A percentile compares a stretch with the other conserved stretches of the same genome.
phyloP scores from a whole-genome alignment of 2,888 invertebrate species.

The Ophion obscuratus region DNA sequence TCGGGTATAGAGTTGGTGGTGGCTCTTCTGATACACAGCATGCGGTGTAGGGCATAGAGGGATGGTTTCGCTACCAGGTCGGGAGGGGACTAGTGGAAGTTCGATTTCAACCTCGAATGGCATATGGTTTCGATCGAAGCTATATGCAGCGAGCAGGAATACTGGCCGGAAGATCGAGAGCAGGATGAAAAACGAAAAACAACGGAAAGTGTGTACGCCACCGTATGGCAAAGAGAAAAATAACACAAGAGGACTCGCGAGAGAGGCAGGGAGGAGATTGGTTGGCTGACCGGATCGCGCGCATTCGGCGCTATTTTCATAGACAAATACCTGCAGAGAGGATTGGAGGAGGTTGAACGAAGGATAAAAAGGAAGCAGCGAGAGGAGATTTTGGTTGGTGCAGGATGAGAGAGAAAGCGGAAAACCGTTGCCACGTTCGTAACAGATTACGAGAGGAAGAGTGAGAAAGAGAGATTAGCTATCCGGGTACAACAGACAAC shows the following conservation, averaged over 20 bases:
- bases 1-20: conserved; percentile 20
- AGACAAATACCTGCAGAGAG: conserved; percentile 63
- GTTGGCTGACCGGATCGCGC: conserved; percentile 36
- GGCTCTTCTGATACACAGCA: conserved; percentile 57
- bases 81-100: conserved; percentile 48
- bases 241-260: conserved; percentile 26
- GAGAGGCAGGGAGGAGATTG: conserved; percentile 20
- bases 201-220: conserved; percentile 29
- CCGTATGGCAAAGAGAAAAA: conserved; percentile 46
- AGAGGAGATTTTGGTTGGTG: conserved; percentile 26
- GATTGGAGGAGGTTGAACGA: conserved; percentile 58
- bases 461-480: conserved; percentile 51
- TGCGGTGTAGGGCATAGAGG: conserved; percentile 22
- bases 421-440: conserved; percentile 40
- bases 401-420: conserved; percentile 14
- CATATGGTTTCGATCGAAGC: conserved; percentile 61
- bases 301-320: conserved; percentile 48
- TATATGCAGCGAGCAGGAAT: conserved; percentile 25
- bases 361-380: conserved; percentile 58
- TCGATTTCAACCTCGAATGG: conserved; percentile 68
- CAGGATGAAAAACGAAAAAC: conserved; percentile 38
- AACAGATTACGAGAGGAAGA: conserved; percentile 47
- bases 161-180: conserved; percentile 43
- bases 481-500: conserved; percentile 59
- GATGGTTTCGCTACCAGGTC: conserved; percentile 1